phyloP scores from a whole-genome alignment of 2,888 invertebrate species.

The Iselma pallidipennis region DNA sequence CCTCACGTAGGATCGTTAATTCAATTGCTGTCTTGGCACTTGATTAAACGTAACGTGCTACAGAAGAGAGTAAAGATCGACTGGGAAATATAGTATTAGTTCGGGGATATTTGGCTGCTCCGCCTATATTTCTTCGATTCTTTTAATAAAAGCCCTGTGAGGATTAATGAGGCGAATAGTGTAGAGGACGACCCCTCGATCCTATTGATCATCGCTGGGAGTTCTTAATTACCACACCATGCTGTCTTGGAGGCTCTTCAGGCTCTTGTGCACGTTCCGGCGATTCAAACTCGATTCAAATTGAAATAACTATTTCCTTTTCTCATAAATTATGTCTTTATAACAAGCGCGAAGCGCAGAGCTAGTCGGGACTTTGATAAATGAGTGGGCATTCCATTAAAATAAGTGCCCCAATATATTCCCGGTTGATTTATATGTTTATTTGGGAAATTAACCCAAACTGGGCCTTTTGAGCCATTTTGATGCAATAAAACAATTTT shows the following conservation, averaged over 20 bases:
- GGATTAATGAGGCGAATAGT: slow-evolving; percentile 56
- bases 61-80: slow-evolving; percentile 34
- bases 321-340: slow-evolving; percentile 53
- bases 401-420: slow-evolving; percentile 55
- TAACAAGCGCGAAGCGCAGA: slow-evolving; percentile 49
- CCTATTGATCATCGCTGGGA: slow-evolving; percentile 53
- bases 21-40: slow-evolving; percentile 52
- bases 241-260: slow-evolving; percentile 31
- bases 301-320: slow-evolving; percentile 54
- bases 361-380: slow-evolving; percentile 51
- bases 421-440: slow-evolving; percentile 53
- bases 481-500: not conserved
- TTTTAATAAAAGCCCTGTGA: slow-evolving; percentile 57
- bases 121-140: slow-evolving; percentile 60
- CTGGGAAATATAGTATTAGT: slow-evolving; percentile 29
- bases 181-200: slow-evolving; percentile 39
- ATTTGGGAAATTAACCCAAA: slow-evolving; percentile 47
- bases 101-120: slow-evolving; percentile 46
- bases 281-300: slow-evolving; percentile 49
- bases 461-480: slow-evolving; percentile 19
- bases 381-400: slow-evolving; percentile 54
- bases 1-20: slow-evolving; percentile 53
- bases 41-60: slow-evolving; percentile 52
- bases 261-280: slow-evolving; percentile 50
- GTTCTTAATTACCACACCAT: slow-evolving; percentile 52